Evolutionary conservation across 1,140 invertebrate species (phyloP).

Genomic region (Daktulosphaira vitifoliae): DNA sequence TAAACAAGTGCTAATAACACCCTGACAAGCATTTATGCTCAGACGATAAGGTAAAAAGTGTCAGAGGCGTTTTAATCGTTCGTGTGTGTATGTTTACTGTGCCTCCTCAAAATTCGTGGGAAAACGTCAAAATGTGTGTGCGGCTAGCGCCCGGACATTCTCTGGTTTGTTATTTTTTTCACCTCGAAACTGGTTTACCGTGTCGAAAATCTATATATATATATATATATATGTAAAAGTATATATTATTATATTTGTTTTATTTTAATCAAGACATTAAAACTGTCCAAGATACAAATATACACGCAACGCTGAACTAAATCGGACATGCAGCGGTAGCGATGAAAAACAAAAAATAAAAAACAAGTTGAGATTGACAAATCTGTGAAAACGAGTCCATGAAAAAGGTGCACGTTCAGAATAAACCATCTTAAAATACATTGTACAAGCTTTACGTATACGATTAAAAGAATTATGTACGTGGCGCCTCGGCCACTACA

Average conservation of each 20-base stretch:
- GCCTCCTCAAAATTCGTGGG: constrained; percentile 3
- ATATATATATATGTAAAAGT: not conserved
- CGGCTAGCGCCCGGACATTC: no score
- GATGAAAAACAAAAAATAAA: not conserved
- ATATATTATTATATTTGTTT: not conserved
- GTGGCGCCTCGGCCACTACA: no score
- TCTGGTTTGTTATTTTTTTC: not conserved
- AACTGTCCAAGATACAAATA: constrained; percentile 18
- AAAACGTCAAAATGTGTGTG: not conserved
- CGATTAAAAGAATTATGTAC: no score
- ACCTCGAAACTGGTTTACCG: constrained; percentile 11
- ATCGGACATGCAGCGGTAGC: not conserved
- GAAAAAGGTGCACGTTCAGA: not conserved
- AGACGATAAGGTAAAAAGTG: no score
- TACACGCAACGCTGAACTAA: not conserved
- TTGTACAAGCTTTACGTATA: no score
- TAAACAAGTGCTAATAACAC: no score
- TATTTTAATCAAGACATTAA: constrained; percentile 25
- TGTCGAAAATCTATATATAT: no score
- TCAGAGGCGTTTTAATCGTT: no score
- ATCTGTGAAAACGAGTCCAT: not conserved
- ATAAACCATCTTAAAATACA: not conserved
- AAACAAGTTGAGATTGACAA: not conserved
- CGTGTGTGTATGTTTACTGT: not conserved
- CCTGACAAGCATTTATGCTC: no score